Percentiles rank a stretch among this genome's conserved stretches.
phyloP scores from a whole-genome alignment of 2,113 vertebrate genomes.

The Sterna hirundo region DNA sequence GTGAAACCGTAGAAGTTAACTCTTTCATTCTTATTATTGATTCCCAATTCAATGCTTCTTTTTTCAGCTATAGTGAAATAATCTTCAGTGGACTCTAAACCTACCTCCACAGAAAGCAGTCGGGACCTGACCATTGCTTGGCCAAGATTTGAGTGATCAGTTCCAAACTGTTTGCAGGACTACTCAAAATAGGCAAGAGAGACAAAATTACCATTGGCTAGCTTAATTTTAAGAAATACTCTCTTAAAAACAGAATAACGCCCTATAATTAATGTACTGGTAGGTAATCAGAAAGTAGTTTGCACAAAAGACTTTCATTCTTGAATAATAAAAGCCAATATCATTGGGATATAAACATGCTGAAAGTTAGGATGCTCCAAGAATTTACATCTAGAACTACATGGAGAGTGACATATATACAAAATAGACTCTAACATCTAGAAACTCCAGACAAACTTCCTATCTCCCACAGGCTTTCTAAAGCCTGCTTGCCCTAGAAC shows the following conservation, averaged over 20 bases:
- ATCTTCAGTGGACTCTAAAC: not conserved
- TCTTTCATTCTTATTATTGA: conserved; percentile 4
- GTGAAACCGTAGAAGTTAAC: conserved; percentile 16
- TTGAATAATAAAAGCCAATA: not conserved
- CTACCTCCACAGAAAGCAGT: not conserved
- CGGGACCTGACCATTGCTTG: not conserved
- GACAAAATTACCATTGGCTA: not conserved
- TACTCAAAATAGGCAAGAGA: not conserved
- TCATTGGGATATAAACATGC: not conserved
- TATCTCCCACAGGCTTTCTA: not conserved
- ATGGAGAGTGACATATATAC: not conserved
- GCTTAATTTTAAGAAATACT: not conserved
- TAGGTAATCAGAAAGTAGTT: not conserved
- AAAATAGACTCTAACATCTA: not conserved
- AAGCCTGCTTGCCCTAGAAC: not conserved
- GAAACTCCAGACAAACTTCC: not conserved
- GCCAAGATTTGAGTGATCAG: not conserved
- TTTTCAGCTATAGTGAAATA: not conserved
- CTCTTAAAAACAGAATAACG: not conserved
- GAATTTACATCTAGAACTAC: not conserved
- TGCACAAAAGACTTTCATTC: not conserved
- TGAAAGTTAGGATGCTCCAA: not conserved
- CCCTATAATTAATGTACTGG: not conserved
- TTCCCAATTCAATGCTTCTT: not conserved
- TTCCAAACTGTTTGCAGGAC: not conserved